Conservation (phyloP, 2,888 invertebrate species). For the Spialia ferax region DNA sequence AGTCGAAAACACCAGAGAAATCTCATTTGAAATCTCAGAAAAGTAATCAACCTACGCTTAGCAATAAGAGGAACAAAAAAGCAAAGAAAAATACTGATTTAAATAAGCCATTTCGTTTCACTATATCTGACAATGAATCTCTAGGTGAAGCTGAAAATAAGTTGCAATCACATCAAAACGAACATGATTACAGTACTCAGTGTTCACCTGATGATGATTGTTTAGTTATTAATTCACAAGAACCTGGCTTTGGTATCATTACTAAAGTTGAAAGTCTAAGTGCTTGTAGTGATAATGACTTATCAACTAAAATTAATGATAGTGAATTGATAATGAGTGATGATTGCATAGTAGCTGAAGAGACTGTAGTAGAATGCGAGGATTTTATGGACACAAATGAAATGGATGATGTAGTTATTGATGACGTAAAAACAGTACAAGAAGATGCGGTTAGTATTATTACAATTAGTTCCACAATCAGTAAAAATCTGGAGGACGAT, state of each 20-base stretch:
- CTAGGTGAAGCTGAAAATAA: slow-evolving; percentile 50
- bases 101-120: slow-evolving; percentile 57
- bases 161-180: slow-evolving; percentile 54
- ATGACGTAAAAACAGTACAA: slow-evolving; percentile 10
- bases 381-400: slow-evolving; percentile 7
- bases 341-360: slow-evolving; percentile 35
- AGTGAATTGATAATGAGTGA: slow-evolving; percentile 41
- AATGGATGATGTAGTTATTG: slow-evolving; percentile 6
- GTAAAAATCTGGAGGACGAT: slow-evolving; percentile 9
- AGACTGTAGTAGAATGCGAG: slow-evolving; percentile 25
- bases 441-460: slow-evolving; percentile 10
- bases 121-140: slow-evolving; percentile 61
- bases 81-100: slow-evolving; percentile 53
- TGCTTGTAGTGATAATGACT: slow-evolving; percentile 37
- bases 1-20: slow-evolving; percentile 82
- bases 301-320: slow-evolving; percentile 35
- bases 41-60: slow-evolving; percentile 16
- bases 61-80: slow-evolving; percentile 41
- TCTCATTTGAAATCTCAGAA: slow-evolving; percentile 55
- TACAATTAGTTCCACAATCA: slow-evolving; percentile 9
- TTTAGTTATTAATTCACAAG: slow-evolving; percentile 42
- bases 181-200: slow-evolving; percentile 60
- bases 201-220: slow-evolving; percentile 38
- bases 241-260: slow-evolving; percentile 48
- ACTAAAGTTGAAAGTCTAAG: slow-evolving; percentile 52